Evolutionary conservation across 2,113 vertebrate species (phyloP), one percentile per base, ranked within the genome.

Genomic region (Sapayoa aenigma): DNA sequence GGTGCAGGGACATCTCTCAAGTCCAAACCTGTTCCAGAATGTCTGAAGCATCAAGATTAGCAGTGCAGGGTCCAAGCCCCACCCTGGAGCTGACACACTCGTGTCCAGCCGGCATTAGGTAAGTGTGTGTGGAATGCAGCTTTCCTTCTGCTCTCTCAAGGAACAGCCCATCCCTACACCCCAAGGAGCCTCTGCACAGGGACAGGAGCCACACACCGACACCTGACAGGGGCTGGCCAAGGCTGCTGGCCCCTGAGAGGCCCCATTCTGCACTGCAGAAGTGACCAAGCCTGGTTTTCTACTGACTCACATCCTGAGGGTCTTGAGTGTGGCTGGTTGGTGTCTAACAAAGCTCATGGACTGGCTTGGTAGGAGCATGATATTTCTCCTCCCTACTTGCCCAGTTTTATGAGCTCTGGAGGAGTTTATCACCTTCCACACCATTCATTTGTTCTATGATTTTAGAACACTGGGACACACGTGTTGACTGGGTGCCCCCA

Each of bases 81-180:
- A 91, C 90, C 95, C 96, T 68, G 89, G 78, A 31, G 78, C 82
- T 55, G 79, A 94, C 21, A 42, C 90, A 71, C 69, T 71, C 3
- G 3, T 68, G 76, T 89, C 95, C 93, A 87, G 90, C 77, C 27
- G 19, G 37, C 72, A 87, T 96, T 62, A 95, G 84, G 89, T 94
- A 85, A 96, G 88, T 0, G 25, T 23, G 4, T 8, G 81, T 94
- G 89, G 94, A 96, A 96, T 94, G 96, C 17, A 4, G 77, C 77
- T 80, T n/a, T 44, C 35, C 81, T 39, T 6, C 84, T 84, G 66
- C 90, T 59, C 31, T 0, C 71, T 37, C 42, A 4, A 30, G 89
- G 73, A 67, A 20, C 71, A 23, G 84, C 72, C 46, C 2, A 0
- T 55, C 74, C 60, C 60, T 17, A 23, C 68, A 58, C 5, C 83